Conservation (phyloP, 2,888 invertebrate genomes). For the Rotaria sp. region DNA sequence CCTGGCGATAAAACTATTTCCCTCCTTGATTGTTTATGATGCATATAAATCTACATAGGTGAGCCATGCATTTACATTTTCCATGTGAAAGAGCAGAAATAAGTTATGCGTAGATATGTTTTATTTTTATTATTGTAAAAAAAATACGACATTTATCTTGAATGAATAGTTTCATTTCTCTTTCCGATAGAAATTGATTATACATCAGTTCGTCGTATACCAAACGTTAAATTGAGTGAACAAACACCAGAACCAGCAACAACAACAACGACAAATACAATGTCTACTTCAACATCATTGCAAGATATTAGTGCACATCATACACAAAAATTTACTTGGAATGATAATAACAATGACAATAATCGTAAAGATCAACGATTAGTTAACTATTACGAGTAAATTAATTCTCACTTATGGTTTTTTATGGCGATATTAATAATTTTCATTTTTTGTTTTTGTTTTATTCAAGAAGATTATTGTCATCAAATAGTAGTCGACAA, state of each 20-base stretch:
- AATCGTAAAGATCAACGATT: neutral
- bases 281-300: conserved; percentile 5
- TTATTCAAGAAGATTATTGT: neutral
- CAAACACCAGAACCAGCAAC: neutral
- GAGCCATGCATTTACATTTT: neutral
- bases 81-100: neutral
- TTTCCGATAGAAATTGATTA: neutral
- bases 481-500: neutral
- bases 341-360: neutral
- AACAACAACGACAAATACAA: neutral
- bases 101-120: no score
- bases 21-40: neutral
- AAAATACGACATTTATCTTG: neutral
- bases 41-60: neutral
- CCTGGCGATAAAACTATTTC: neutral
- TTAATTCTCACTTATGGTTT: neutral
- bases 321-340: neutral
- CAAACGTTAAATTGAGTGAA: neutral
- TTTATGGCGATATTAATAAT: no score
- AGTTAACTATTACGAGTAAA: neutral
- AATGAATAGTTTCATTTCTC: neutral
- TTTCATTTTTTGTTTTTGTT: neutral
- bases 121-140: no score
- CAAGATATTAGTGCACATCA: neutral
- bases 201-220: neutral